Base-by-base conservation (phyloP, 2,888 invertebrate genomes). In the Masnerella sp. region DNA sequence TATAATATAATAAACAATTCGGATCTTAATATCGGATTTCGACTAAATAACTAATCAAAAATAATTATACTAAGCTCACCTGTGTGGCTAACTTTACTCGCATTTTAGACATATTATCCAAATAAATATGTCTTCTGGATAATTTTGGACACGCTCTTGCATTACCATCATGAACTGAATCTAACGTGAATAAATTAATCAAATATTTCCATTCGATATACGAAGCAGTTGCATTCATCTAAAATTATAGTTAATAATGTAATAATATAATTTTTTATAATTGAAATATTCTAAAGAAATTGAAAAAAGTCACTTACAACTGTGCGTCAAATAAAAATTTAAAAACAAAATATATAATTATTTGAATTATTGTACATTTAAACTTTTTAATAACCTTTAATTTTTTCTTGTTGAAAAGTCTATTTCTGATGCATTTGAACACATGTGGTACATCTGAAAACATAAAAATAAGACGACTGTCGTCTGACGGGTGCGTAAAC, bases 31-130 rank as follows among this genome's bases (percentile, higher is more conserved):
- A n/a, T n/a, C n/a, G n/a, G n/a, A n/a, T n/a, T n/a, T n/a, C n/a
- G n/a, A n/a, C n/a, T n/a, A n/a, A n/a, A n/a, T n/a, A n/a, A n/a
- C n/a, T n/a, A n/a, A n/a, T n/a, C 5, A 14, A 5, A 14, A 12
- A 38, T 5, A 11, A 14, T 38, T 54, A 2, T 17, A 38, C 17
- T 15, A 38, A 38, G 7, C 7, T 15, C 42, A 72, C 72, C 43
- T 72, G 72, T 2, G 65, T 72, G 22, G 72, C 64, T 11, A 65
- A 22, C 28, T 45, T 42, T 2, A 72, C 65, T 0, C 65, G 72
- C 72, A 65, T 72, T 47, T 72, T 72, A 0, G 47, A 12, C 54
- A 65, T 52, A n/a, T 30, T 65, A 14, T 59, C 58, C 2, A 49
- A 7, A 14, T 45, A 2, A 32, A 71, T 36, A 12, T 71, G 71